Evolutionary conservation across 2,888 invertebrate species (phyloP).

Genomic region (Isotomurus palustris): DNA sequence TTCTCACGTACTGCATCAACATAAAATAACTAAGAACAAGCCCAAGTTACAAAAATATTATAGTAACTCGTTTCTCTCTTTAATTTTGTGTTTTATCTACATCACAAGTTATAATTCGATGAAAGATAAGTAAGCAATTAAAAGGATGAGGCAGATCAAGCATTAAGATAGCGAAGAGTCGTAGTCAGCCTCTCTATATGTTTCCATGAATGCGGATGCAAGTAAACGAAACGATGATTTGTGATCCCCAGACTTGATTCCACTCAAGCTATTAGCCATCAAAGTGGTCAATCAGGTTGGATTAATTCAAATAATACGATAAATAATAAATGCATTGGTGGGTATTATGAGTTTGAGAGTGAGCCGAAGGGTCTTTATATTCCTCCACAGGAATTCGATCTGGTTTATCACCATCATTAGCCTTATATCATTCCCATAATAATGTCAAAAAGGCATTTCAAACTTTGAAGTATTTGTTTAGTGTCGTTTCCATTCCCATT

Average conservation of each 20-base stretch:
- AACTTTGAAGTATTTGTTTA: too few species aligned
- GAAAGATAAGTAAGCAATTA: too few species aligned
- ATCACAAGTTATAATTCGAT: background rate
- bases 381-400: too few species aligned
- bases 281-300: conserved; percentile 15
- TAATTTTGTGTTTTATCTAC: too few species aligned
- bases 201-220: background rate
- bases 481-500: too few species aligned
- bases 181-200: too few species aligned
- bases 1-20: background rate
- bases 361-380: background rate
- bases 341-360: background rate
- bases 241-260: background rate
- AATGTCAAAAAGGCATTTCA: too few species aligned
- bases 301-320: background rate
- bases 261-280: conserved; percentile 1
- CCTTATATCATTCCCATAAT: too few species aligned
- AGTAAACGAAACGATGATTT: background rate
- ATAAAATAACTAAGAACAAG: background rate
- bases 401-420: background rate
- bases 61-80: background rate
- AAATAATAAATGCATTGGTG: background rate
- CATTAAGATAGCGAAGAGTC: background rate
- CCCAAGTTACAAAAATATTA: background rate
- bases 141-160: too few species aligned